A percentile compares a stretch with the other conserved stretches of the same genome.
Evolutionary conservation across 2,797 vertebrate species (phyloP).

Genomic region (Mus spretus): DNA sequence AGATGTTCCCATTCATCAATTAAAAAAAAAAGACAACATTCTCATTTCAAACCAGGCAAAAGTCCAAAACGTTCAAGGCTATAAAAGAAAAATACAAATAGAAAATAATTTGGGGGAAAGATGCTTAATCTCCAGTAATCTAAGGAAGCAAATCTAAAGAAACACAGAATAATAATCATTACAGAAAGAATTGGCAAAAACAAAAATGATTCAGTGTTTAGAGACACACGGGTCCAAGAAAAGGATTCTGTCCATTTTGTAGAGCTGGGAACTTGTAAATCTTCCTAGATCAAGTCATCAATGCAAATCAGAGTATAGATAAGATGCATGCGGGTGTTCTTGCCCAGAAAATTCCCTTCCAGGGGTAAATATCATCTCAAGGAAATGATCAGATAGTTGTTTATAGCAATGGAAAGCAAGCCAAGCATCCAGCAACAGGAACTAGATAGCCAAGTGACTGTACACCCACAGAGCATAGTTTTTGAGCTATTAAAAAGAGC

Average conservation of each 20-base stretch:
- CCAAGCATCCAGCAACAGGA: no score
- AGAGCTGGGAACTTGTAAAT: not conserved
- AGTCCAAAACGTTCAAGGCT: not conserved
- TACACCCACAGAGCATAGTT: not conserved
- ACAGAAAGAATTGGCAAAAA: not conserved
- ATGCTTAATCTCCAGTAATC: not conserved
- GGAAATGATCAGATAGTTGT: not conserved
- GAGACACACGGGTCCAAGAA: not conserved
- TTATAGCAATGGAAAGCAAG: not conserved
- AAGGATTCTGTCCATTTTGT: not conserved
- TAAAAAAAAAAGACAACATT: not conserved
- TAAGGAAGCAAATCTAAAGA: constrained; percentile 36
- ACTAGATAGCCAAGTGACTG: not conserved
- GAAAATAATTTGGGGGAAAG: not conserved
- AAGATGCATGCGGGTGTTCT: not conserved
- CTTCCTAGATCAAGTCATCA: not conserved
- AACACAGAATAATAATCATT: constrained; percentile 1
- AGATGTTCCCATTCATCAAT: constrained; percentile 36
- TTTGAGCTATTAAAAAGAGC: not conserved
- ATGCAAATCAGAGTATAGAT: not conserved
- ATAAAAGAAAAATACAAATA: constrained; percentile 6
- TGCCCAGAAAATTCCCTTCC: not conserved
- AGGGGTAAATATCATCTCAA: constrained; percentile 16
- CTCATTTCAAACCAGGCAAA: constrained; percentile 48
- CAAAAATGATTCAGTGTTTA: not conserved